A percentile compares a stretch with the other conserved stretches of the same genome.
phyloP scores from a whole-genome alignment of 2,113 vertebrate species.

The Cebus imitator region DNA sequence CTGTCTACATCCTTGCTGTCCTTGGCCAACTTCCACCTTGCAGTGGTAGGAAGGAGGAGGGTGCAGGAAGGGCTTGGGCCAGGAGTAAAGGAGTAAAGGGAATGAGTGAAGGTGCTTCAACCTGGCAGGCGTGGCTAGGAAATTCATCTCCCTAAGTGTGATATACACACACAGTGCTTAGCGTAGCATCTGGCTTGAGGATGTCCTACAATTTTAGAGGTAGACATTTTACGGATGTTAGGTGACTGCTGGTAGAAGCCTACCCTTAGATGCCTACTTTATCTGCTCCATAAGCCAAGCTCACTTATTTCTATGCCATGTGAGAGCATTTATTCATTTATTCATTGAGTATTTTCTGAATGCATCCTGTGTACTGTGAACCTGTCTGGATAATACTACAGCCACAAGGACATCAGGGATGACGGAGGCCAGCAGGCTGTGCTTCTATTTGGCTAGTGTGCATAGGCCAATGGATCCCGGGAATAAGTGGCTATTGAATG shows the following conservation, averaged over 20 bases:
- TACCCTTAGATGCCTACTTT: too few relatives aligned
- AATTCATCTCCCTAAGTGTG: not conserved
- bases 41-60: too few relatives aligned
- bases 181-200: not conserved
- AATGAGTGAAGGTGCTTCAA: not conserved
- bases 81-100: rapidly evolving
- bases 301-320: not conserved
- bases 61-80: not conserved
- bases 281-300: not conserved
- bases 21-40: too few relatives aligned
- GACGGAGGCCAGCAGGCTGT: not conserved
- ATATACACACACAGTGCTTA: not conserved
- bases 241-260: rapidly evolving
- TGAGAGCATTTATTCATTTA: not conserved
- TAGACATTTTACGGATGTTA: not conserved
- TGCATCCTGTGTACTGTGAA: not conserved
- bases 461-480: not conserved
- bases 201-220: rapidly evolving
- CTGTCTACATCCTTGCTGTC: not conserved
- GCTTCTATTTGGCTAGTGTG: too few relatives aligned
- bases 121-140: too few relatives aligned
- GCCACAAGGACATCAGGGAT: not conserved
- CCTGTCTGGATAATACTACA: not conserved
- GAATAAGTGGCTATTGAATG: not conserved
- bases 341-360: not conserved